Conservation (phyloP, 2,888 invertebrate genomes). For the Polydrusus pterygomalis region DNA sequence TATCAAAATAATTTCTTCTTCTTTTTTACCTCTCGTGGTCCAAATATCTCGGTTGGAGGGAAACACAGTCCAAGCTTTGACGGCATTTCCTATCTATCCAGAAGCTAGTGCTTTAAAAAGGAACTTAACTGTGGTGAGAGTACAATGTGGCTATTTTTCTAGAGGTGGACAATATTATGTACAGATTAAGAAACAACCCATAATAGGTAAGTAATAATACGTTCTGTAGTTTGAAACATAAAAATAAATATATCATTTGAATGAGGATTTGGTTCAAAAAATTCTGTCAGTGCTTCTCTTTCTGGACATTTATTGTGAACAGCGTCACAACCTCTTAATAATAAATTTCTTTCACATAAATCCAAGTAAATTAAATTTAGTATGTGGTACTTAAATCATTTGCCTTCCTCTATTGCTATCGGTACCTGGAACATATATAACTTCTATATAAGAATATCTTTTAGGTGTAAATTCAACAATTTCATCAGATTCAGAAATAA, state of each 20-base stretch:
- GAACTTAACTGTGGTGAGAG: slow-evolving; percentile 68
- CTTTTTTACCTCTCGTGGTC: slow-evolving; percentile 69
- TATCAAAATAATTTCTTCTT: slow-evolving; percentile 77
- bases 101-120: slow-evolving; percentile 68
- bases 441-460: not conserved
- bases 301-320: no score
- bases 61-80: slow-evolving; percentile 66
- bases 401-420: no score
- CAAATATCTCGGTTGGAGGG: slow-evolving; percentile 72
- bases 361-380: no score
- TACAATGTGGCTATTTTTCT: slow-evolving; percentile 84
- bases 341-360: no score
- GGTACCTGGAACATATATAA: no score
- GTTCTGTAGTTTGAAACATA: no score
- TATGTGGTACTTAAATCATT: no score
- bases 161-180: slow-evolving; percentile 81
- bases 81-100: slow-evolving; percentile 69
- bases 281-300: no score
- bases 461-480: slow-evolving; percentile 46
- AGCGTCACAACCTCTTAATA: no score
- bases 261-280: no score
- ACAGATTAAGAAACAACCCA: slow-evolving; percentile 70
- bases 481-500: slow-evolving; percentile 52
- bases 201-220: slow-evolving; percentile 52
- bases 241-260: no score